These are phyloP conservation scores for Kuschelorhynchus macadamiae DNA, from an alignment of 2,888 invertebrate species.

Conservation along the genomic window DNA sequence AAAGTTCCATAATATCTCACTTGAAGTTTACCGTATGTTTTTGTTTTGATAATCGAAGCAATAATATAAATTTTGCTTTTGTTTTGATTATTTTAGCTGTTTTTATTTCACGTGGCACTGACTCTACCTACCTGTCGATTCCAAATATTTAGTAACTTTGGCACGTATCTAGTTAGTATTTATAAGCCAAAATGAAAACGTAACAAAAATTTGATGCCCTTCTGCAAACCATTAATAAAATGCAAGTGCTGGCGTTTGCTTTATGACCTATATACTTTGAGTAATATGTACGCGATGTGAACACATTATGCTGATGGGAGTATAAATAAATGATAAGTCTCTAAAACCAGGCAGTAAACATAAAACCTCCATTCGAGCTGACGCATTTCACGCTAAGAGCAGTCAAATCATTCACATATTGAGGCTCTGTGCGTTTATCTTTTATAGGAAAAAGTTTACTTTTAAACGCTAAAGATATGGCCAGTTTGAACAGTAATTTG, in stretches of 20 bases:
- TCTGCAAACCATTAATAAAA: constrained; percentile 26
- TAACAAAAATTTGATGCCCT: no score
- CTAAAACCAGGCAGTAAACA: constrained; percentile 20
- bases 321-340: constrained; percentile 34
- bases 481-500: background rate
- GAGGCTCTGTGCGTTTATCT: background rate
- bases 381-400: constrained; percentile 1
- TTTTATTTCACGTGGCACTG: no score
- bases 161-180: no score
- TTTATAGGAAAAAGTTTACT: background rate
- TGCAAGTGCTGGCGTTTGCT: constrained; percentile 26
- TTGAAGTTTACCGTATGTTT: no score
- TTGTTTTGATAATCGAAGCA: no score
- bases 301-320: constrained; percentile 30
- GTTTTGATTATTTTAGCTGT: no score
- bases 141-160: no score
- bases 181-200: no score
- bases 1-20: no score
- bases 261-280: constrained; percentile 30
- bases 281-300: constrained; percentile 29
- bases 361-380: constrained; percentile 4
- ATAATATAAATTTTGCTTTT: no score
- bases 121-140: no score
- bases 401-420: background rate
- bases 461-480: no score